phyloP scores from a whole-genome alignment of 2,888 invertebrate genomes.

The Cheilosia vernalis region DNA sequence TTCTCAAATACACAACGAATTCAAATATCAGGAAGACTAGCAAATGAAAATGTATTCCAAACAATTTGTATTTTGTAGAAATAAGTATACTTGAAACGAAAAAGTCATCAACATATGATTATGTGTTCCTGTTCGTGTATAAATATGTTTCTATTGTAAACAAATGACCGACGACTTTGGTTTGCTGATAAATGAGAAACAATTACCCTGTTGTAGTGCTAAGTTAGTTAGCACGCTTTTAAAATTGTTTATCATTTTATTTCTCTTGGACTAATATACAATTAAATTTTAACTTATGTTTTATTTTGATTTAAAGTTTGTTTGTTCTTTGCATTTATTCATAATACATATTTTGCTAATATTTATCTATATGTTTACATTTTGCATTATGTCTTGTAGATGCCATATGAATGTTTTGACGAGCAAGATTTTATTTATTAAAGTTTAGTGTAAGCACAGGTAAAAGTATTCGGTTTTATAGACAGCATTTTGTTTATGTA shows the following conservation, averaged over 20 bases:
- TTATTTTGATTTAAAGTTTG: conserved; percentile 21
- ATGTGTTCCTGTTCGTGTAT: conserved; percentile 18
- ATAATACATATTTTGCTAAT: conserved; percentile 30
- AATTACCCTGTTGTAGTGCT: conserved; percentile 71
- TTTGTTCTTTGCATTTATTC: background rate
- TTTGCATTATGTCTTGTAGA: background rate
- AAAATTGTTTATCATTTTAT: conserved; percentile 26
- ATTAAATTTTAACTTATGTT: conserved; percentile 14
- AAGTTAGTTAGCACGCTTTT: conserved; percentile 35
- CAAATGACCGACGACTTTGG: conserved; percentile 11
- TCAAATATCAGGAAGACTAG: conserved; percentile 48
- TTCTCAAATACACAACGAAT: background rate
- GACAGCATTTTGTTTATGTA: conserved; percentile 31
- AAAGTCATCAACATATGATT: conserved; percentile 3
- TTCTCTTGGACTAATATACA: conserved; percentile 28
- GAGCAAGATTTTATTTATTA: conserved; percentile 35
- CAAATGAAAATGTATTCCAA: conserved; percentile 20
- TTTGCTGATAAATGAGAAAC: conserved; percentile 27
- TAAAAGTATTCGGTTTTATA: conserved; percentile 61
- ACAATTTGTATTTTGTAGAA: background rate
- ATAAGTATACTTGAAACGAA: conserved; percentile 9
- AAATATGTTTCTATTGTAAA: conserved; percentile 38
- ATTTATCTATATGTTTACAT: conserved; percentile 33
- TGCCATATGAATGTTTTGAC: conserved; percentile 23
- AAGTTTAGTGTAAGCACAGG: conserved; percentile 53